Evolutionary conservation across 2,888 invertebrate genomes (phyloP).

Genomic region (Hirtodrosophila duncani): DNA sequence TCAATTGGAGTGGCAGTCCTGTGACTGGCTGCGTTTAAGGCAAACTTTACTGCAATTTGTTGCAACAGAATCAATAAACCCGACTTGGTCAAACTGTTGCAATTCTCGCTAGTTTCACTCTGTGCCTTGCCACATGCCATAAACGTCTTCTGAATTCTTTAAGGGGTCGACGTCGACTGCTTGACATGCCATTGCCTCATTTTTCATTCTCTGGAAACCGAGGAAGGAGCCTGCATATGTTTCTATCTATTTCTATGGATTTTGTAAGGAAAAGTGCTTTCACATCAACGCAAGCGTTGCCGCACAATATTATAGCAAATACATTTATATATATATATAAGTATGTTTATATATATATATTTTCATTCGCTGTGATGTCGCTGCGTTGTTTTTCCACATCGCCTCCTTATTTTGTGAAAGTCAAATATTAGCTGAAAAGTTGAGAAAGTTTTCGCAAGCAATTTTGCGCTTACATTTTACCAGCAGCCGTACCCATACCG

Average conservation of each 20-base stretch:
- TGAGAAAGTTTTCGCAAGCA: slow-evolving; percentile 74
- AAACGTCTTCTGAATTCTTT: slow-evolving; percentile 16
- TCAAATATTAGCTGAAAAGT: slow-evolving; percentile 76
- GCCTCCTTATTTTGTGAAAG: slow-evolving; percentile 69
- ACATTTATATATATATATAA: slow-evolving; percentile 28
- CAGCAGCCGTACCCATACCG: slow-evolving; percentile 17
- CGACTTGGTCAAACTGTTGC: slow-evolving; percentile 42
- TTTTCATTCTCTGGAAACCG: slow-evolving; percentile 1
- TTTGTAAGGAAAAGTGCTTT: slow-evolving; percentile 28
- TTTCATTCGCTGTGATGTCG: slow-evolving; percentile 42
- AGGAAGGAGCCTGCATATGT: slow-evolving; percentile 6
- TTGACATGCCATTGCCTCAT: slow-evolving; percentile 29
- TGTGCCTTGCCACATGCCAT: slow-evolving; percentile 2
- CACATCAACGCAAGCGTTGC: slow-evolving; percentile 62
- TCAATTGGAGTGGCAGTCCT: slow-evolving; percentile 14
- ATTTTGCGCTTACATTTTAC: slow-evolving; percentile 71
- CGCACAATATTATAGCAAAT: slow-evolving; percentile 58
- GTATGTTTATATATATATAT: slow-evolving; percentile 21
- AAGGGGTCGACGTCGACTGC: slow-evolving; percentile 7
- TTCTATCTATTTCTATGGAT: slow-evolving; percentile 5
- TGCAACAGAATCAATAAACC: slow-evolving; percentile 31
- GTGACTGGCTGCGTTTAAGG: slow-evolving; percentile 29
- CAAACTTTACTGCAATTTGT: slow-evolving; percentile 23
- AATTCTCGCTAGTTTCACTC: slow-evolving; percentile 36
- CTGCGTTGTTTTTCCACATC: slow-evolving; percentile 65